Conservation (phyloP, 2,113 vertebrate genomes). For the Trochalopteron elliotii region DNA sequence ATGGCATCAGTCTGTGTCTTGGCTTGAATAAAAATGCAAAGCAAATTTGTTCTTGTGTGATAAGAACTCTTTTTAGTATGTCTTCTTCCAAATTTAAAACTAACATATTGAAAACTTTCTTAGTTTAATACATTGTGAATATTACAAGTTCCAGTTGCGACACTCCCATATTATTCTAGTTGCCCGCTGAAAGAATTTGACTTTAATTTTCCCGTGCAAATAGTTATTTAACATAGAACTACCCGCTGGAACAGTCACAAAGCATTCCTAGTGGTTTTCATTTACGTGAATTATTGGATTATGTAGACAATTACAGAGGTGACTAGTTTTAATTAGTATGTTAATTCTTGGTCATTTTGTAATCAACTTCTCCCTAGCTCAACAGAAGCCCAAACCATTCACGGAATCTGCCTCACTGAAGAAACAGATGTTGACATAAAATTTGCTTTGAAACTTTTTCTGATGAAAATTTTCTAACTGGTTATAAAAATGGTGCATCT, state of each 20-base stretch:
- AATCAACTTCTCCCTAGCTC: conserved; percentile 16
- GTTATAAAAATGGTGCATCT: background rate
- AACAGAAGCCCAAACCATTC: background rate
- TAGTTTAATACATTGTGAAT: background rate
- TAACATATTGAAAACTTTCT: background rate
- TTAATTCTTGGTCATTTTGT: conserved; percentile 21
- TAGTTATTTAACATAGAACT: background rate
- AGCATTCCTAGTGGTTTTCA: conserved; percentile 43
- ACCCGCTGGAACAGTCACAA: background rate
- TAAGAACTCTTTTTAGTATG: background rate
- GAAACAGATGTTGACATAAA: background rate
- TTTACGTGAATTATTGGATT: conserved; percentile 44
- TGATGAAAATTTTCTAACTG: background rate
- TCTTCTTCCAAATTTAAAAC: background rate
- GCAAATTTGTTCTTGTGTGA: background rate
- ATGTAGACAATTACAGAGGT: conserved; percentile 10
- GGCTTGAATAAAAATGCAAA: background rate
- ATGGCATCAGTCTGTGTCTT: background rate
- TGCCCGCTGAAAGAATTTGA: background rate
- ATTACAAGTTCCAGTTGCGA: background rate
- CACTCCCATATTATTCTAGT: background rate
- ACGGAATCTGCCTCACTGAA: background rate
- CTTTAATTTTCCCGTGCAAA: background rate
- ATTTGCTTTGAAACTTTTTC: background rate
- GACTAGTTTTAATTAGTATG: conserved; percentile 49